Base-by-base conservation (phyloP, 2,113 vertebrate genomes). In the Corydoras maculifer region DNA sequence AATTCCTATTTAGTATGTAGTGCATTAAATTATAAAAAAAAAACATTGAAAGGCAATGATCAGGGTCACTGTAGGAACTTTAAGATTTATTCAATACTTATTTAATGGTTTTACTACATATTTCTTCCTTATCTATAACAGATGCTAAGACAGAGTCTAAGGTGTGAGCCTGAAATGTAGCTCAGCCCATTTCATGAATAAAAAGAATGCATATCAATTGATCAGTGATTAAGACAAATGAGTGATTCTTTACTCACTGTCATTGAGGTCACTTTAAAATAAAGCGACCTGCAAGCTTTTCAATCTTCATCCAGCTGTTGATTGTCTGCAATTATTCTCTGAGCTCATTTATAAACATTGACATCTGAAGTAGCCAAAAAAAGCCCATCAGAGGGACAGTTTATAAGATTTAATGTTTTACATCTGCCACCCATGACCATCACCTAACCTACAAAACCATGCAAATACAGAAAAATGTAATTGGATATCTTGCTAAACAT, bases 321-420 rank as follows among this genome's bases (percentile, higher is more conserved):
- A 65, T 53, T 25, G 51, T 61, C 15, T 57, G 55, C 65, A 35
- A 68, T 66, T 31, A 69, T 73, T 70, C 11, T 8, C 29, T 12
- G 49, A 55, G 55, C 65, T 75, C 70, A 69, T 72, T 65, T 72
- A 78, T 65, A 72, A 79, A 75, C 73, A 70, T 63, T 66, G 74
- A 72, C 58, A 58, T 69, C 25, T 65, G 14, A 72, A 72, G 65
- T 58, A 63, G 55, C 70, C 57, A 62, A 62, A 31, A 43, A 62
- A 31, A 43, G 62, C 69, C 55, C 49, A 25, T 60, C 51, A 71
- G n/a, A 11, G 8, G 62, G 65, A 67, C 50, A 49, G 9, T 60
- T 53, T 68, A 43, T 54, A 35, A 14, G 50, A 53, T 48, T 25
- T 48, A 72, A 49, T 29, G 11, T 58, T 61, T 62, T 9, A 58